These are phyloP conservation scores for Fratercula arctica DNA, from an alignment of 2,797 vertebrate species.

Conservation along the genomic window DNA sequence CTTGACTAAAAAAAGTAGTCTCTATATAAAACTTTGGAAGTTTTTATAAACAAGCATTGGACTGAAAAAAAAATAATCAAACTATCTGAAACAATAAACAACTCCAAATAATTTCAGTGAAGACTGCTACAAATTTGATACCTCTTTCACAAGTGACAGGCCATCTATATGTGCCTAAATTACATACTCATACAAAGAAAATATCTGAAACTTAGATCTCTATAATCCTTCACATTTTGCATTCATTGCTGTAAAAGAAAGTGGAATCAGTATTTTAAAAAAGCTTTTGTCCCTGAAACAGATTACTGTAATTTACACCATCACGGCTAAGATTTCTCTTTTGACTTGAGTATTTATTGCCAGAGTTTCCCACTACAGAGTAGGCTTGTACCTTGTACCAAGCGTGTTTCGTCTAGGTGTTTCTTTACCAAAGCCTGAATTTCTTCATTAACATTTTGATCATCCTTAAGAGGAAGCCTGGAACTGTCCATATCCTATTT, in stretches of 20 bases:
- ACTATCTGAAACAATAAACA: background rate
- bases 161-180: background rate
- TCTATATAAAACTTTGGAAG: background rate
- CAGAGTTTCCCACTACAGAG: background rate
- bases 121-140: background rate
- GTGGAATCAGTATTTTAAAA: background rate
- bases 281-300: background rate
- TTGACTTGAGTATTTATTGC: background rate
- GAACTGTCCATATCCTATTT: conserved; percentile 77
- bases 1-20: background rate
- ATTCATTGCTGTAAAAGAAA: background rate
- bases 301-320: background rate
- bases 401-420: conserved; percentile 78
- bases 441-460: conserved; percentile 78
- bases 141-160: background rate
- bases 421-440: conserved; percentile 81
- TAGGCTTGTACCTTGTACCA: conserved; percentile 75
- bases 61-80: background rate
- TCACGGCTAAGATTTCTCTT: background rate
- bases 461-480: conserved; percentile 77
- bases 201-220: background rate
- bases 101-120: background rate
- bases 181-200: background rate
- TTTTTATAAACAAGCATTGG: background rate
- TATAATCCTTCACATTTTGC: background rate